A percentile compares a stretch with the other conserved stretches of the same genome.
Conservation (phyloP, 2,113 vertebrate genomes). For the Tichodroma muraria region DNA sequence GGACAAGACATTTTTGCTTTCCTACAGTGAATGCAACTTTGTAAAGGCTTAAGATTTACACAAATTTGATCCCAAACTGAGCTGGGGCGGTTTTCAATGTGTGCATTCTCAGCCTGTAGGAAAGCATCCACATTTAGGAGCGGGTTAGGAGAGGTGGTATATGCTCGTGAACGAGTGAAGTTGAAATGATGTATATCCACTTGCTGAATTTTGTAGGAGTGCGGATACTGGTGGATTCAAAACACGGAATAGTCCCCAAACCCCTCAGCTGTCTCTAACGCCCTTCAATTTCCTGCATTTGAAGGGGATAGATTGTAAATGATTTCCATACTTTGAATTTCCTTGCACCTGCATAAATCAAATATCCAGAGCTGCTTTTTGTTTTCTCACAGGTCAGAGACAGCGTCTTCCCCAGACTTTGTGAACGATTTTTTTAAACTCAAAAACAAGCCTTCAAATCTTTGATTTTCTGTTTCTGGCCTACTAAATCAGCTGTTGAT, state of each 20-base stretch:
- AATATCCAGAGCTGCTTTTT: not conserved
- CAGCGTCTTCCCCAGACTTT: not conserved
- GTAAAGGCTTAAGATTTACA: not conserved
- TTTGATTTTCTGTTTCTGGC: constrained; percentile 1
- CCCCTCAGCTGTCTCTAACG: not conserved
- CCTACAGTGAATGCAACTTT: not conserved
- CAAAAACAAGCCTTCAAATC: not conserved
- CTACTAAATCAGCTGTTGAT: not conserved
- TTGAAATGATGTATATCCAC: not conserved
- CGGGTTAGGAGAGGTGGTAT: not conserved
- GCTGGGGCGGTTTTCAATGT: not conserved
- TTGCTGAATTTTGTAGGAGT: not conserved
- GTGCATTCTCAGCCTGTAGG: not conserved
- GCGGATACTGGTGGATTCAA: not conserved
- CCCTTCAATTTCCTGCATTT: not conserved
- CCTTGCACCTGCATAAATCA: not conserved
- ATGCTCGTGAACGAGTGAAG: not conserved
- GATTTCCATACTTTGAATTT: not conserved
- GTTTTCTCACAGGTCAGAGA: not conserved
- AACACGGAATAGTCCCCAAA: not conserved
- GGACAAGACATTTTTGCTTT: not conserved
- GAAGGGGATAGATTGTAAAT: not conserved
- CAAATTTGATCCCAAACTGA: not conserved
- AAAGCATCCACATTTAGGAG: not conserved
- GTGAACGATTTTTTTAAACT: not conserved